Evolutionary conservation across 2,797 vertebrate species (phyloP).

Genomic region (Thunnus albacares): DNA sequence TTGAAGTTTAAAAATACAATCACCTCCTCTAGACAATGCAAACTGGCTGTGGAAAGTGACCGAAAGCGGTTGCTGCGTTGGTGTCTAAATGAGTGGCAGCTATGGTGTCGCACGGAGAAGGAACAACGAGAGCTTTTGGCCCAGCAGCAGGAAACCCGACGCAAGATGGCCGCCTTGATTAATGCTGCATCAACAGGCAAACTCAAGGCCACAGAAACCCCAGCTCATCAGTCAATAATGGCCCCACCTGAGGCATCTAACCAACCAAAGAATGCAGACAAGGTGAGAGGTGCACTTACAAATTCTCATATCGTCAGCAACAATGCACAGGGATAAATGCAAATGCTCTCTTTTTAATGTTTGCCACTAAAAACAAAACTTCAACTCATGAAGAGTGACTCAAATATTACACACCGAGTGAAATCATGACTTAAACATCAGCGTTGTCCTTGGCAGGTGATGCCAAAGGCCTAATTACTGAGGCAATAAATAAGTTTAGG

Average conservation of each 20-base stretch:
- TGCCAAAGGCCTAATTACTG: conserved; percentile 13
- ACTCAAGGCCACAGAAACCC: conserved; percentile 47
- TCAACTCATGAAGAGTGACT: not conserved
- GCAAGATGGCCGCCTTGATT: conserved; percentile 91
- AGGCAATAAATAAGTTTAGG: conserved; percentile 7
- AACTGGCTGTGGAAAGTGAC: conserved; percentile 87
- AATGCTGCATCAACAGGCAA: conserved; percentile 81
- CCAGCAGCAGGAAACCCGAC: conserved; percentile 88
- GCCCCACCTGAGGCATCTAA: conserved; percentile 24
- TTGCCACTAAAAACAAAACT: conserved; percentile 16
- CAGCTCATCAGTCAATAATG: conserved; percentile 9
- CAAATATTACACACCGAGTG: not conserved
- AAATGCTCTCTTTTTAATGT: conserved; percentile 5
- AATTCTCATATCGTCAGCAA: conserved; percentile 15
- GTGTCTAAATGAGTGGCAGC: conserved; percentile 89
- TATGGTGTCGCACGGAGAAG: conserved; percentile 84
- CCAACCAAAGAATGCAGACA: conserved; percentile 35
- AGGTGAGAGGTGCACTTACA: conserved; percentile 63
- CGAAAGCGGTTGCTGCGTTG: conserved; percentile 84
- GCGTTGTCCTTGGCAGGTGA: not conserved
- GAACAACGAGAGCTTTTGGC: conserved; percentile 83
- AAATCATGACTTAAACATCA: conserved; percentile 57
- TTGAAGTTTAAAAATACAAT: conserved; percentile 9
- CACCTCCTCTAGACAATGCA: conserved; percentile 68
- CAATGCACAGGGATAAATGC: conserved; percentile 5